Base-by-base conservation (phyloP, 2,888 invertebrate species). In the Cephalotes varians region DNA sequence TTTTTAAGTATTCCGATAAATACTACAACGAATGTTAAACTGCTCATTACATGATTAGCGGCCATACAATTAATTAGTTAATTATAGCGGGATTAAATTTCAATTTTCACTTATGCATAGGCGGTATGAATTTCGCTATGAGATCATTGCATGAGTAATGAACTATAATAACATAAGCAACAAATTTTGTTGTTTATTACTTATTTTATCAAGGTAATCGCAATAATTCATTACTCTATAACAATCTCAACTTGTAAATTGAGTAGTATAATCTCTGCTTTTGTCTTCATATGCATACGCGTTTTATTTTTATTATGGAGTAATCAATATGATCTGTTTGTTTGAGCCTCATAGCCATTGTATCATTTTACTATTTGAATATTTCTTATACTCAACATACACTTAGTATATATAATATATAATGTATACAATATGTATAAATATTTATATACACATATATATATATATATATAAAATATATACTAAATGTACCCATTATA, bases 21-120 rank as follows among this genome's bases (percentile, higher is more conserved):
- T 47, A 15, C 4, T 49, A 6, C 18, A 15, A 28, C 31, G 54
- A 74, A 85, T 51, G 80, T 67, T 62, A 56, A 31, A 79, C 18
- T 76, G 76, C 28, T 67, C 65, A 40, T 87, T 69, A 73, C 21
- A 47, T 83, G 73, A 87, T 87, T 85, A 85, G 34, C 60, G 18
- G 9, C 44, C 12, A 9, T 37, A 25, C 58, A 40, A 82, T 87
- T 85, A 87, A 87, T 87, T 83, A 87, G 85, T 79, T 87, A 87
- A 87, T 87, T 81, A 87, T 76, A 54, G n/a, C 47, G 34, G 9
- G 18, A 51, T 73, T 34, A 73, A 31, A 28, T 54, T 56, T 58
- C 34, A 69, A 83, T 86, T 86, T 79, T 58, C 54, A 54, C 21
- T 51, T 28, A n/a, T n/a, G 28, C 21, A 40, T 67, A 65, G 40